Evolutionary conservation across 2,113 vertebrate genomes (phyloP).

Genomic region (Acanthisitta chloris): DNA sequence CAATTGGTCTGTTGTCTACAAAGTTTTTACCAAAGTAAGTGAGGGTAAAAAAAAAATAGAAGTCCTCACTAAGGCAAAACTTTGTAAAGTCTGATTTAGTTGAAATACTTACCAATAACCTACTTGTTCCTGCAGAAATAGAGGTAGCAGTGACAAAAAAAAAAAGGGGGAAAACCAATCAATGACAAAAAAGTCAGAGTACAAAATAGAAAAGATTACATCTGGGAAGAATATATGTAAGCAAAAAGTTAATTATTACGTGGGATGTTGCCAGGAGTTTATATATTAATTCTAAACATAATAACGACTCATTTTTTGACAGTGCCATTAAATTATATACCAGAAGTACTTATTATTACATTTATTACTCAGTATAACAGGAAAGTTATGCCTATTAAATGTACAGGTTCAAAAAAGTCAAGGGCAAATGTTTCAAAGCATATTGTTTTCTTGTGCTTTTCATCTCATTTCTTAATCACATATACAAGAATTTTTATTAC

Average conservation of each 20-base stretch:
- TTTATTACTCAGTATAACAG: not conserved
- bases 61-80: conserved; percentile 72
- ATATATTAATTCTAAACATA: not conserved
- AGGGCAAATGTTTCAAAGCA: not conserved
- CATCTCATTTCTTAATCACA: not conserved
- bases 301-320: not conserved
- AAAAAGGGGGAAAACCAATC: conserved; percentile 75
- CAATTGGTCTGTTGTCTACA: conserved; percentile 58
- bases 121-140: conserved; percentile 75
- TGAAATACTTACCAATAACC: conserved; percentile 77
- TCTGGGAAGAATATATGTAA: conserved; percentile 15
- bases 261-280: not conserved
- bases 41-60: conserved; percentile 28
- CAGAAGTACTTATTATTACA: not conserved
- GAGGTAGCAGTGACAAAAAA: conserved; percentile 74
- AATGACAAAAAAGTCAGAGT: conserved; percentile 65
- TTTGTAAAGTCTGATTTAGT: conserved; percentile 68
- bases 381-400: not conserved
- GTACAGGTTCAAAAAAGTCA: not conserved
- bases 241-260: not conserved
- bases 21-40: conserved; percentile 72
- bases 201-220: conserved; percentile 58
- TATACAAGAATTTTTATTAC: not conserved
- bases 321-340: not conserved
- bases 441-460: not conserved